phyloP scores from a whole-genome alignment of 2,888 invertebrate genomes.

The Nephrotoma guestfalica region DNA sequence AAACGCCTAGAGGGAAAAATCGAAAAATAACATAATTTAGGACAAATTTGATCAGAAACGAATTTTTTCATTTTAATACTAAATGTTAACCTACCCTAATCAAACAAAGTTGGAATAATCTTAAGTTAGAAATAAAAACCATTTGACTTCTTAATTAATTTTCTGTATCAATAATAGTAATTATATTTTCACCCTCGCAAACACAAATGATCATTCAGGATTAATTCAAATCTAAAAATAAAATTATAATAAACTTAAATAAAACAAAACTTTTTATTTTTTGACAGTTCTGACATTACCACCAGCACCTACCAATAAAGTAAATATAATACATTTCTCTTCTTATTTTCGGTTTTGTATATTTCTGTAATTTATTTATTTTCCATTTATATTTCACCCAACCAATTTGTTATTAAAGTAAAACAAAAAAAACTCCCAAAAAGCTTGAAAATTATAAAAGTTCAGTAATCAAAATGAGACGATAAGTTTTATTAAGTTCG shows the following conservation, averaged over 20 bases:
- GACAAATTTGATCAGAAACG: too few species aligned
- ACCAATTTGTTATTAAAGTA: neutral
- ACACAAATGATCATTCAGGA: neutral
- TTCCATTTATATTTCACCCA: neutral
- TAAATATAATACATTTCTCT: neutral
- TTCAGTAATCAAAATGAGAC: neutral
- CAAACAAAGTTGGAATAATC: neutral
- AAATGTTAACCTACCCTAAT: neutral
- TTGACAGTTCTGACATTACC: neutral
- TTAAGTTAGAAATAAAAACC: neutral
- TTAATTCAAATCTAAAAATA: neutral
- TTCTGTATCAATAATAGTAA: neutral
- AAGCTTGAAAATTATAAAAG: neutral
- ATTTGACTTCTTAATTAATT: neutral
- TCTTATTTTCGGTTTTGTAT: neutral
- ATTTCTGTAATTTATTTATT: neutral
- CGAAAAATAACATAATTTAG: too few species aligned
- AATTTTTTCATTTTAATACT: neutral
- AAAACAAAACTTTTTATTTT: neutral
- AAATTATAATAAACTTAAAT: neutral
- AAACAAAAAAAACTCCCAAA: neutral
- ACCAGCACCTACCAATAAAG: neutral
- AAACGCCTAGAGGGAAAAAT: too few species aligned
- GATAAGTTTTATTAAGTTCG: neutral
- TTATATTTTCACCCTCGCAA: neutral